A percentile compares a stretch with the other conserved stretches of the same genome.
Conservation (phyloP, 2,888 invertebrate species). For the Taphrorychus bicolor region DNA sequence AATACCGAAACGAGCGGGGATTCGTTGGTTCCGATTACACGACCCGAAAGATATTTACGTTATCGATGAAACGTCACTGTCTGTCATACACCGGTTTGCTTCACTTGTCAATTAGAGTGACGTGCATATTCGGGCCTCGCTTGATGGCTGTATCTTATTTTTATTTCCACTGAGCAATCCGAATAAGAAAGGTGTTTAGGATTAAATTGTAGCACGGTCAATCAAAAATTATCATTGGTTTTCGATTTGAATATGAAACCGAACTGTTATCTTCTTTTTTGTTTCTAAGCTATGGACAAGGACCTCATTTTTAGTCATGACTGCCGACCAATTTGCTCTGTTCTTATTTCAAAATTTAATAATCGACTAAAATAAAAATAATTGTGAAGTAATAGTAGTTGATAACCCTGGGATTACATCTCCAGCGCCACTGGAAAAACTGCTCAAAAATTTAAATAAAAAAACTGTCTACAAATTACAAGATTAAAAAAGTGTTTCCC, state of each 20-base stretch:
- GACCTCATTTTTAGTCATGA: no score
- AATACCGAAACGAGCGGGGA: constrained; percentile 21
- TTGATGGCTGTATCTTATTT: constrained; percentile 16
- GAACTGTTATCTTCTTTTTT: no score
- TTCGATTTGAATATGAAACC: background rate
- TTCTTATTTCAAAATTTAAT: no score
- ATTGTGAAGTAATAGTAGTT: no score
- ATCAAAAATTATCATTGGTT: background rate
- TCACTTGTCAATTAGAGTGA: constrained; percentile 45
- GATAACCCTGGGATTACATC: no score
- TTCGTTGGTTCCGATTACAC: constrained; percentile 22
- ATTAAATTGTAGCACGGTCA: background rate
- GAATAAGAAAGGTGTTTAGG: background rate
- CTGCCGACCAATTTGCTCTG: no score
- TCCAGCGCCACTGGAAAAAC: no score
- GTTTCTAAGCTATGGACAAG: background rate
- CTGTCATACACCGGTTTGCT: constrained; percentile 42
- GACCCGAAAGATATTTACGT: constrained; percentile 37
- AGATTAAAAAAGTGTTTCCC: no score
- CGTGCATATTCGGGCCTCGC: constrained; percentile 17
- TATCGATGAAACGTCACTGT: constrained; percentile 45
- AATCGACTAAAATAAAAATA: no score
- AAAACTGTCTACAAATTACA: no score
- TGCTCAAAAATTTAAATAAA: no score
- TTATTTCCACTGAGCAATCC: background rate